A percentile compares a stretch with the other conserved stretches of the same genome.
phyloP scores from a whole-genome alignment of 1,140 invertebrate species.

The Mizuhopecten yessoensis region DNA sequence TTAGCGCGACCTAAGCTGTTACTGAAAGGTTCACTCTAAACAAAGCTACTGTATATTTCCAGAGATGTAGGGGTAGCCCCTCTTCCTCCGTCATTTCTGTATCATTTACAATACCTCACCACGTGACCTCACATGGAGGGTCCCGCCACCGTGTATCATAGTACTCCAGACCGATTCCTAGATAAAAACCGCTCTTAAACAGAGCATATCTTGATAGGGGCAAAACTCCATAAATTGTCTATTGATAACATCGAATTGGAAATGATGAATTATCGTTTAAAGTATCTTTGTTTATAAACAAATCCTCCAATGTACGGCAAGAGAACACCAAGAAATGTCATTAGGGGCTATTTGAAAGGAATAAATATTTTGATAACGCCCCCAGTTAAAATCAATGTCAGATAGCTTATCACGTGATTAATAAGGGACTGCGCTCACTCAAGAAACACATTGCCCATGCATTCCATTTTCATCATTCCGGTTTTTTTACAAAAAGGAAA shows the following conservation, averaged over 20 bases:
- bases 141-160: neutral
- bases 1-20: too few relatives aligned
- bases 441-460: neutral
- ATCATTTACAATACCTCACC: neutral
- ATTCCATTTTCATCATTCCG: too few relatives aligned
- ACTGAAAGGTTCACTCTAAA: too few relatives aligned
- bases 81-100: neutral
- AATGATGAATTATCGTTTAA: constrained; percentile 18
- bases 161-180: neutral
- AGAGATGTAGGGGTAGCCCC: too few relatives aligned
- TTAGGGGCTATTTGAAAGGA: constrained; percentile 30
- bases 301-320: neutral
- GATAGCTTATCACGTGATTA: neutral
- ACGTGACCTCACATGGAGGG: too few relatives aligned
- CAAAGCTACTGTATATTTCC: too few relatives aligned
- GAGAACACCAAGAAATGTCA: constrained; percentile 15
- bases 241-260: constrained; percentile 17
- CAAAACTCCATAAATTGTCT: constrained; percentile 14
- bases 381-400: neutral
- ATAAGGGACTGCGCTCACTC: neutral
- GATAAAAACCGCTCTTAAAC: neutral
- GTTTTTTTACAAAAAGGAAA: too few relatives aligned
- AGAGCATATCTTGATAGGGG: neutral
- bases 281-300: neutral
- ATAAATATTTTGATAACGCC: neutral